A percentile compares a stretch with the other conserved stretches of the same genome.
These are phyloP conservation scores for Bagarius yarrelli DNA, from an alignment of 2,113 vertebrate genomes.

Conservation along the genomic window DNA sequence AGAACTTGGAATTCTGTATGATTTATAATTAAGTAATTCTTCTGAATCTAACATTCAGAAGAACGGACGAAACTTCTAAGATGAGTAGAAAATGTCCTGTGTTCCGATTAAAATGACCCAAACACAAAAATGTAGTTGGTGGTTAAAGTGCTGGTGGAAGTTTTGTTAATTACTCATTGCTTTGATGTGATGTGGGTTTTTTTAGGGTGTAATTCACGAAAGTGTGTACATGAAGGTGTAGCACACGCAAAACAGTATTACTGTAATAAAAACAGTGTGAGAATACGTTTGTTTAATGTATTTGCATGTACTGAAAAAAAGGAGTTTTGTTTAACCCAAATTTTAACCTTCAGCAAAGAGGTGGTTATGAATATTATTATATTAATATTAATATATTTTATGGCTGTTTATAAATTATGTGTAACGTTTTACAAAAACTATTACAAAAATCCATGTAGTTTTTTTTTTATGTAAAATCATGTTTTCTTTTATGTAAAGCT, in stretches of 20 bases:
- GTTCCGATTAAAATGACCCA: not conserved
- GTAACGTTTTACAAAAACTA: no score
- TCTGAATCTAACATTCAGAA: not conserved
- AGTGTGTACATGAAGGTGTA: constrained; percentile 16
- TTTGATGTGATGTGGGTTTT: constrained; percentile 35
- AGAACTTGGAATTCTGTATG: no score
- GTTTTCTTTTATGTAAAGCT: no score
- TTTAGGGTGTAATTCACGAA: constrained; percentile 19
- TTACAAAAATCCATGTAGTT: no score
- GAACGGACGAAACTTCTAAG: not conserved
- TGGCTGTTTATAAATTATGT: no score
- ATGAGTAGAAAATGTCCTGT: not conserved
- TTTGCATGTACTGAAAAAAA: not conserved
- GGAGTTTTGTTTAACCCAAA: not conserved
- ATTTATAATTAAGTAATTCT: no score
- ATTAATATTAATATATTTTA: not conserved
- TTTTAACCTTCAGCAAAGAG: not conserved
- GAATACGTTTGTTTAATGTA: not conserved
- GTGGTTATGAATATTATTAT: not conserved
- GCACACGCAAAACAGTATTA: not conserved
- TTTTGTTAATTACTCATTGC: constrained; percentile 16
- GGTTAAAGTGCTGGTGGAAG: not conserved
- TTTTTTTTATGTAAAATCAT: no score
- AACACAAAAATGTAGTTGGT: not conserved
- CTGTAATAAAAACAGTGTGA: constrained; percentile 9